Base-by-base conservation (phyloP, 2,113 vertebrate genomes). In the Proteles cristata region DNA sequence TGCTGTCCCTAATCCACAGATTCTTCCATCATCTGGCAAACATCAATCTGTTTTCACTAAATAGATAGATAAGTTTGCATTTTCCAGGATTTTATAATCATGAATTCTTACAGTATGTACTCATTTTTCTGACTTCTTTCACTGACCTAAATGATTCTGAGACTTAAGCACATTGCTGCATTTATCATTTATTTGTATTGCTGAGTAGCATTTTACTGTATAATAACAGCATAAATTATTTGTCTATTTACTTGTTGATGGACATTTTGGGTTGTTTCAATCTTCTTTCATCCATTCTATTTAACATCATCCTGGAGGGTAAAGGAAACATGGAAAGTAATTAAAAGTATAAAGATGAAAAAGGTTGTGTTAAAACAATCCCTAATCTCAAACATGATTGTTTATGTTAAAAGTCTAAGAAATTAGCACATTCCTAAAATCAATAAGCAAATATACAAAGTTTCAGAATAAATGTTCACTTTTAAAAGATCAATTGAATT, bases 281-380 rank as follows among this genome's bases (percentile, higher is more conserved):
- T 43, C 28, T 6, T 69, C 7, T 71, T 25, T 92, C 33, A 73
- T 7, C 1, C 2, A 69, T 73, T 33, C 26, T 83, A 35, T 80
- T 69, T 93, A 83, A 86, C 2, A 90, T 25, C 23, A 9, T 39
- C 33, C 7, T 43, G 11, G 14, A 85, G 15, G 15, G 21, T 69
- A 77, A 92, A 86, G 9, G 12, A 86, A 85, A 83, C 2, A 53
- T 16, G 25, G 81, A 88, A 85, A 35, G 19, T 68, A 33, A 81
- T 80, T 55, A 90, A 96, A 45, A 45, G 11, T 71, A 19, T 50
- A 58, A 71, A 66, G 23, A 53, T 68, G 26, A 97, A 33, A 94
- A 87, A 79, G 5, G 0, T 21, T 66, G 28, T 68, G 14, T 88
- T 92, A 83, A 50, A 35, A 71, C 1, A 61, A 11, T 71, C 10